phyloP scores from a whole-genome alignment of 2,113 vertebrate species.

The human region DNA sequence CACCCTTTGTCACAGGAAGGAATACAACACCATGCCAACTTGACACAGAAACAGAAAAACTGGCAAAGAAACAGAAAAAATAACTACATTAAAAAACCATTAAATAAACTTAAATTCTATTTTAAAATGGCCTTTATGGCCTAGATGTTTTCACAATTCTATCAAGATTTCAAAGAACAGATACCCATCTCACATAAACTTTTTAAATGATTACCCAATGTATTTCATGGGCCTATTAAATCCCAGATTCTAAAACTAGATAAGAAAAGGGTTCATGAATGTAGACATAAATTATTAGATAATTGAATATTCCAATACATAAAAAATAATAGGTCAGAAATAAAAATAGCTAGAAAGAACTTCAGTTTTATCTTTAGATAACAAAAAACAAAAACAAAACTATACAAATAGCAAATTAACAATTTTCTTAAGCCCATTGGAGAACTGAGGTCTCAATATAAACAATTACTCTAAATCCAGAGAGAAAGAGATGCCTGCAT shows the following conservation, averaged over 20 bases:
- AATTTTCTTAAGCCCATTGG: not conserved
- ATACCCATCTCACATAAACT: not conserved
- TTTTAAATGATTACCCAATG: not conserved
- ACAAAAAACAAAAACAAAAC: not conserved
- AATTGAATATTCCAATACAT: not conserved
- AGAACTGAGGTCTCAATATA: not conserved
- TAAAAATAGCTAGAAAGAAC: not conserved
- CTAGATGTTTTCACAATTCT: not conserved
- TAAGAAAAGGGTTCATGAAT: not conserved
- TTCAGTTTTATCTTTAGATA: not conserved
- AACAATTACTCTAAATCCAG: not conserved
- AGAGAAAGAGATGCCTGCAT: not conserved
- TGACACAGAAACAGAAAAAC: not conserved
- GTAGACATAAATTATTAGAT: not conserved
- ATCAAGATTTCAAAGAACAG: not conserved
- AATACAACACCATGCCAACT: not conserved
- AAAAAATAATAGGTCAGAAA: not conserved
- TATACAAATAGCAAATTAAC: not conserved
- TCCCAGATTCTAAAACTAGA: not conserved
- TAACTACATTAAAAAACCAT: not conserved
- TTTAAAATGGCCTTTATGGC: not conserved
- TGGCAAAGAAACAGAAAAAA: not conserved
- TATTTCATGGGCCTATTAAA: not conserved
- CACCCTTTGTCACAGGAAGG: not conserved
- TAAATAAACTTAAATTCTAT: conserved; percentile 10